These are phyloP conservation scores for Philantomba maxwellii DNA, from an alignment of 2,113 vertebrate species.

Conservation along the genomic window DNA sequence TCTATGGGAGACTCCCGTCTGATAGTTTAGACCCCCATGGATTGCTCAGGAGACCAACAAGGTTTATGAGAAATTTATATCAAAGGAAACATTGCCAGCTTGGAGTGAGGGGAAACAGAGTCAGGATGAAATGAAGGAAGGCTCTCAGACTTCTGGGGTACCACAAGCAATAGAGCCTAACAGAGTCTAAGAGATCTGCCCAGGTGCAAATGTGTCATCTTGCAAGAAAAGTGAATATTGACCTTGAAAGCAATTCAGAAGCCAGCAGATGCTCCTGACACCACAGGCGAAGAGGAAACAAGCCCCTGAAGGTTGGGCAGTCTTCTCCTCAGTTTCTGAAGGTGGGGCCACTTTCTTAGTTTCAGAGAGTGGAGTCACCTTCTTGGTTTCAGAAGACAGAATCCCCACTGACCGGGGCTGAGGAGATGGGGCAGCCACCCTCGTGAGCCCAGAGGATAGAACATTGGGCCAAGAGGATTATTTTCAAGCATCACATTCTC, in stretches of 20 bases:
- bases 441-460: background rate
- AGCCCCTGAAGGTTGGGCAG: background rate
- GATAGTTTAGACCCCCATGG: background rate
- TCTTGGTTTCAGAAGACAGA: background rate
- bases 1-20: background rate
- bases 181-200: background rate
- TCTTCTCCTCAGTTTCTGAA: background rate
- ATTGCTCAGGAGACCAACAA: background rate
- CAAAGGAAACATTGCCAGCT: background rate
- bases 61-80: background rate
- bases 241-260: background rate
- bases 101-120: background rate
- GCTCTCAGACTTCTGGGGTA: background rate
- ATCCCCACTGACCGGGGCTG: background rate
- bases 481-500: background rate
- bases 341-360: background rate
- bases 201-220: background rate
- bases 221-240: background rate
- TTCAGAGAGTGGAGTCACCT: background rate
- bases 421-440: accelerated
- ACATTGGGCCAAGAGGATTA: background rate
- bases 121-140: background rate
- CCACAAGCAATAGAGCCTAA: background rate
- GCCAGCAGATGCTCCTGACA: background rate
- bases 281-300: background rate